Evolutionary conservation across 2,113 vertebrate species (phyloP).

Genomic region (Urocolius indicus): DNA sequence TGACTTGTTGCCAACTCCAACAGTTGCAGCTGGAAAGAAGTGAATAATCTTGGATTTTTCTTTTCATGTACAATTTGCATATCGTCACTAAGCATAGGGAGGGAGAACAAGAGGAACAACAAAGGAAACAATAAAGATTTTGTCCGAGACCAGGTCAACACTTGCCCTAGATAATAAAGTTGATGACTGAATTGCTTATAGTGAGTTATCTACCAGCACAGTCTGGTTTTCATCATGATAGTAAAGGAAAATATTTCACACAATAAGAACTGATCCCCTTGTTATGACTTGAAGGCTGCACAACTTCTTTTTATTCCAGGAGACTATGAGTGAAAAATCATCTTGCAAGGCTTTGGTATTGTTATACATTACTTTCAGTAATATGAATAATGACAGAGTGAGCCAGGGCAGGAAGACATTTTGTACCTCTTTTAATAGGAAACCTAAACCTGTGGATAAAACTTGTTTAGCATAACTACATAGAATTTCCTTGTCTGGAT

Average conservation of each 20-base stretch:
- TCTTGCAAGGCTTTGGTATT: background rate
- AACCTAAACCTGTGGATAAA: constrained; percentile 66
- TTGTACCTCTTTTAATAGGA: constrained; percentile 35
- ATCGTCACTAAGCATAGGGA: background rate
- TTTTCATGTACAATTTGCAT: constrained; percentile 18
- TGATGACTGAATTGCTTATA: constrained; percentile 30
- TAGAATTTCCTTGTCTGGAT: constrained; percentile 66
- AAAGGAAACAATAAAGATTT: constrained; percentile 23
- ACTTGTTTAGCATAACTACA: constrained; percentile 61
- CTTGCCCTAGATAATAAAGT: background rate
- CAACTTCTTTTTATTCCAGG: constrained; percentile 24
- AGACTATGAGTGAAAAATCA: background rate
- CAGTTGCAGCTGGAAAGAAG: background rate
- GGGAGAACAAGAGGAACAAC: background rate
- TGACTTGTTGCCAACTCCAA: background rate
- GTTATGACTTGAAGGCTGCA: constrained; percentile 33
- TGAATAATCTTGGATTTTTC: constrained; percentile 23
- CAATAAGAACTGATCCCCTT: background rate
- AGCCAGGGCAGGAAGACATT: constrained; percentile 25
- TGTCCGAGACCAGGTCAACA: constrained; percentile 42
- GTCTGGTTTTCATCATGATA: constrained; percentile 42
- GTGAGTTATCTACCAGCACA: background rate
- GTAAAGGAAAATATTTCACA: constrained; percentile 24
- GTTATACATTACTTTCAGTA: background rate
- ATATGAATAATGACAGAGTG: background rate